Evolutionary conservation across 1,140 invertebrate species (phyloP), one percentile per base, ranked within the genome.

Genomic region (Drosophila chauvacae): DNA sequence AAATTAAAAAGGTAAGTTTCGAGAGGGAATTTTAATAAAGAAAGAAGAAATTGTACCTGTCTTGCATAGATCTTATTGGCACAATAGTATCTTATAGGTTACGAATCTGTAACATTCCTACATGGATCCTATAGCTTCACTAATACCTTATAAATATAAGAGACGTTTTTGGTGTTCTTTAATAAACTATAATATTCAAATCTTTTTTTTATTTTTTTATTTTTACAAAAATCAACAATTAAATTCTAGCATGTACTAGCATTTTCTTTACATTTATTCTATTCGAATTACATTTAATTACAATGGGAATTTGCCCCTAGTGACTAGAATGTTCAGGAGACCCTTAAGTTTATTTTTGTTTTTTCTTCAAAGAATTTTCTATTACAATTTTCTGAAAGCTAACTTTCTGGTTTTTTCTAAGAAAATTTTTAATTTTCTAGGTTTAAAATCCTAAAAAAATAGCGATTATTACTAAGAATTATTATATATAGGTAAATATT

Each of bases 1-100:
- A 87, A 80, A 93, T 98, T 99, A 94, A 98, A 98, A 97, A 96
- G 98, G 98, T 98, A 96, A 95, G 94, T 62, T 61, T 53, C 26
- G 10, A 42, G 7, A 9, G 10, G 13, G 10, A 50, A 5, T 33
- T 33, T 4, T 9, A 1, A 14, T 30, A 0, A 1, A 28, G 11
- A 5, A 7, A 48, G 9, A 26, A 28, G 10, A 7, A 48, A 26
- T 48, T 5, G 4, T 11, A 2, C 5, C 6, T 26, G 3, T 47
- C 16, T 26, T 47, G 18, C n/a, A 18, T 11, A 20, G 3, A 4
- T 26, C 7, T 28, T 26, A 16, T 23, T 23, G 23, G 23, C 23
- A 3, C 23, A 23, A 23, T 23, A 23, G 23, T 23, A 23, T 23
- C 23, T 23, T 23, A 23, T 39, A 39, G 7, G 28, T 7, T 30